phyloP scores from a whole-genome alignment of 2,113 vertebrate species.

The Dipodomys merriami region DNA sequence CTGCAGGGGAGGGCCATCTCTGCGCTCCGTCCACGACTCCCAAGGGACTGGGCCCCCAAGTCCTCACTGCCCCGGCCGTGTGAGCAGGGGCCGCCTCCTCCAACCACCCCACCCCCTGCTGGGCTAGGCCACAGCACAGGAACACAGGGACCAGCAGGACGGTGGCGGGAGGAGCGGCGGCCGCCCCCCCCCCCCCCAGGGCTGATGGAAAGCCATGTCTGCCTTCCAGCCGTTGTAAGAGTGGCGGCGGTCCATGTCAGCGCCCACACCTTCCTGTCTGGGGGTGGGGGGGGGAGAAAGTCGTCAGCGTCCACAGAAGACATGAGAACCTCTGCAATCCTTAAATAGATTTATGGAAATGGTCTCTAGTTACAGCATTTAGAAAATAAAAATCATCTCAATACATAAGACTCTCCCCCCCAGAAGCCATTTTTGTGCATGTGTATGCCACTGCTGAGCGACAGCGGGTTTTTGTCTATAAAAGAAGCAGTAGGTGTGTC shows the following conservation, averaged over 20 bases:
- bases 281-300: slow-evolving; percentile 81
- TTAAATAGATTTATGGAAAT: slow-evolving; percentile 93
- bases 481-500: slow-evolving; percentile 88
- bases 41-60: not conserved
- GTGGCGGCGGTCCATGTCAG: slow-evolving; percentile 75
- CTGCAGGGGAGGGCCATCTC: not conserved
- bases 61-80: not conserved
- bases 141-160: too few relatives aligned
- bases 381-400: slow-evolving; percentile 97
- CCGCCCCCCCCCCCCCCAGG: not conserved
- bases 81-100: not conserved
- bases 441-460: slow-evolving; percentile 82
- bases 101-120: too few relatives aligned
- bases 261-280: slow-evolving; percentile 77
- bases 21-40: not conserved
- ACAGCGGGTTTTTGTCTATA: slow-evolving; percentile 86
- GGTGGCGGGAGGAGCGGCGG: too few relatives aligned
- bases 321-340: slow-evolving; percentile 90
- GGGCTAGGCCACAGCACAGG: too few relatives aligned
- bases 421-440: slow-evolving; percentile 88
- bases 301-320: slow-evolving; percentile 89
- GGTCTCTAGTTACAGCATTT: slow-evolving; percentile 89
- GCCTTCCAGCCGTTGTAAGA: slow-evolving; percentile 76
- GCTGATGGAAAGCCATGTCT: slow-evolving; percentile 50
- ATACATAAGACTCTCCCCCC: slow-evolving; percentile 89